These are phyloP conservation scores for Hestina assimilis DNA, from an alignment of 1,140 invertebrate species.

Conservation along the genomic window DNA sequence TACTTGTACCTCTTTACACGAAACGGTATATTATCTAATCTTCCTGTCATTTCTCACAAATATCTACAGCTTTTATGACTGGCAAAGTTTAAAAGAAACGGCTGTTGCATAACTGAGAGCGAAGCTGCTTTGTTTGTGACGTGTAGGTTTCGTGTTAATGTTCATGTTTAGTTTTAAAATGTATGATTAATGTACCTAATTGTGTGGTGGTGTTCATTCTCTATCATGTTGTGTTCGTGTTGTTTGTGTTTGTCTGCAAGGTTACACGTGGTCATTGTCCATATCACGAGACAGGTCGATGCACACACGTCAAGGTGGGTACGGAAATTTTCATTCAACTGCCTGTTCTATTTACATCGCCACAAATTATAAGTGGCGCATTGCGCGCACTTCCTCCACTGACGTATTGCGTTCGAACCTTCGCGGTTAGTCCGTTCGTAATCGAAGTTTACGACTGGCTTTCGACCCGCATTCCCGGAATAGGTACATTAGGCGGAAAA, in stretches of 20 bases:
- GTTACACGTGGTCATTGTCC: slow-evolving; percentile 64
- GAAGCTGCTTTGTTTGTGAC: slow-evolving; percentile 13
- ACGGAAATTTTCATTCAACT: slow-evolving; percentile 72
- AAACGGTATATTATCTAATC: slow-evolving; percentile 19
- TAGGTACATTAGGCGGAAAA: slow-evolving; percentile 40
- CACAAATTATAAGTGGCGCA: slow-evolving; percentile 62
- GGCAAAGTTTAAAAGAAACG: slow-evolving; percentile 24
- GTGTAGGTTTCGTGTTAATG: slow-evolving; percentile 7
- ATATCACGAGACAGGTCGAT: slow-evolving; percentile 63
- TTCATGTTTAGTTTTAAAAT: slow-evolving; percentile 23
- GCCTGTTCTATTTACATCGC: slow-evolving; percentile 67
- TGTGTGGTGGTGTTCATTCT: slow-evolving; percentile 47
- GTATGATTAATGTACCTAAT: slow-evolving; percentile 42
- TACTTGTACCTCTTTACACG: slow-evolving; percentile 5
- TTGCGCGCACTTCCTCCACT: slow-evolving; percentile 64
- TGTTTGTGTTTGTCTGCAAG: slow-evolving; percentile 52
- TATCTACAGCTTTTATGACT: slow-evolving; percentile 32
- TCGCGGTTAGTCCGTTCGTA: slow-evolving; percentile 43
- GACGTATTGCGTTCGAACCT: slow-evolving; percentile 58
- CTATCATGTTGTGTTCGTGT: slow-evolving; percentile 51
- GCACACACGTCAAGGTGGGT: slow-evolving; percentile 67
- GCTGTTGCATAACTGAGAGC: slow-evolving; percentile 28
- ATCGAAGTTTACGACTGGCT: slow-evolving; percentile 42
- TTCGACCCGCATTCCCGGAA: slow-evolving; percentile 42
- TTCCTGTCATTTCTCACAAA: slow-evolving; percentile 31